These are phyloP conservation scores for Crocallis elinguaria DNA, from an alignment of 2,888 invertebrate species.

Conservation along the genomic window DNA sequence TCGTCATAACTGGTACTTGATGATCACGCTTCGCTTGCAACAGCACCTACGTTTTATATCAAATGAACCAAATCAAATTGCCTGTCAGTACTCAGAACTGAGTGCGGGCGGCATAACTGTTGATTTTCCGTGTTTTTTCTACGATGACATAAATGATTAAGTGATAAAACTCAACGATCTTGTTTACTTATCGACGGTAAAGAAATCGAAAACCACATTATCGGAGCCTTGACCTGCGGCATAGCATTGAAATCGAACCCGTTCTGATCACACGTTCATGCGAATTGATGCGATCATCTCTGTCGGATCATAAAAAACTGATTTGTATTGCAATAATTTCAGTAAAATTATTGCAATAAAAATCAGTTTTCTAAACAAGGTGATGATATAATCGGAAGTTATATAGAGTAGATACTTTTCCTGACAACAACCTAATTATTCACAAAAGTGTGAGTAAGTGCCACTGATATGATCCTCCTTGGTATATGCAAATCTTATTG, in stretches of 20 bases:
- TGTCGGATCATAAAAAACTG: slow-evolving; percentile 14
- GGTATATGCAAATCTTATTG: too few relatives aligned
- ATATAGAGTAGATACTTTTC: too few relatives aligned
- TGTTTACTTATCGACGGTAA: slow-evolving; percentile 28
- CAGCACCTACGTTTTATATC: slow-evolving; percentile 9
- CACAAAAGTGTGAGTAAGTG: too few relatives aligned
- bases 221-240: slow-evolving; percentile 56
- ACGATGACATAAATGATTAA: slow-evolving; percentile 15
- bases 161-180: slow-evolving; percentile 16
- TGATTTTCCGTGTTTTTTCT: slow-evolving; percentile 25
- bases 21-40: neutral
- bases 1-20: neutral
- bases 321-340: neutral
- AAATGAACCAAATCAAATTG: slow-evolving; percentile 13
- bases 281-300: slow-evolving; percentile 38
- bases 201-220: slow-evolving; percentile 37
- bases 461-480: too few relatives aligned
- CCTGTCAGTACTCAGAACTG: slow-evolving; percentile 6
- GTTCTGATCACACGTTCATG: slow-evolving; percentile 52
- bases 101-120: neutral
- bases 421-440: too few relatives aligned
- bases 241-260: slow-evolving; percentile 56
- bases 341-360: neutral
- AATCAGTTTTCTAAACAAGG: too few relatives aligned
- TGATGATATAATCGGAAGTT: too few relatives aligned